Conservation (phyloP, 2,113 vertebrate genomes). For the Etia nguti region DNA sequence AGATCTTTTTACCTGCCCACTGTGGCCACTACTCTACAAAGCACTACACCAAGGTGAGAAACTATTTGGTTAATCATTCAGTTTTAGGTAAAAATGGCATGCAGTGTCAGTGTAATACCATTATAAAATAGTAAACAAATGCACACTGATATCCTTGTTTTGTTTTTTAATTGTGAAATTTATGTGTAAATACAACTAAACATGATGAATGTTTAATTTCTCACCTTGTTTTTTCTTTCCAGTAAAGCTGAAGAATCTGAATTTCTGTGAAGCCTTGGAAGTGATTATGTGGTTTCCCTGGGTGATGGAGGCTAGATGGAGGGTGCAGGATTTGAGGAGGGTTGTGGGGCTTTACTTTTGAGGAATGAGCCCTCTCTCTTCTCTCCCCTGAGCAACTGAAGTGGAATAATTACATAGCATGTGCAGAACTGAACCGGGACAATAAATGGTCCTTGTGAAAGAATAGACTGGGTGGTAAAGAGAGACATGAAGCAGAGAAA, state of each 20-base stretch:
- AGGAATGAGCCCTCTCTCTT: slow-evolving; percentile 11
- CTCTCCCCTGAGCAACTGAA: background rate
- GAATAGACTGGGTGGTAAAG: background rate
- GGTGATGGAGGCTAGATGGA: background rate
- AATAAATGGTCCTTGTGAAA: background rate
- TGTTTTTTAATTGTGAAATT: background rate
- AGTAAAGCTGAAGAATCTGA: slow-evolving; percentile 15
- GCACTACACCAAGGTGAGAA: background rate
- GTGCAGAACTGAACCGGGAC: background rate
- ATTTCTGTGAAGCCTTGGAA: background rate
- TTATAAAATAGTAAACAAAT: background rate
- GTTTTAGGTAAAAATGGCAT: background rate
- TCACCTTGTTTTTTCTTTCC: background rate
- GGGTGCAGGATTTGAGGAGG: background rate
- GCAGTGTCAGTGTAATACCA: background rate
- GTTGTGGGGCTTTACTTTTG: slow-evolving; percentile 12
- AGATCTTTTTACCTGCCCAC: background rate
- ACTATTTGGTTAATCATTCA: background rate
- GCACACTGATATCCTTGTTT: background rate
- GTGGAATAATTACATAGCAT: slow-evolving; percentile 28
- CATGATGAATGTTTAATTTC: background rate
- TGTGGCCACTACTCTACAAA: background rate
- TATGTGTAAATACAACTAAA: background rate
- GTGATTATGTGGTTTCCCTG: background rate
- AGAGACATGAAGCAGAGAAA: background rate